Evolutionary conservation across 2,113 vertebrate genomes (phyloP), one percentile per base, ranked within the genome.

Genomic region (Chionis minor): DNA sequence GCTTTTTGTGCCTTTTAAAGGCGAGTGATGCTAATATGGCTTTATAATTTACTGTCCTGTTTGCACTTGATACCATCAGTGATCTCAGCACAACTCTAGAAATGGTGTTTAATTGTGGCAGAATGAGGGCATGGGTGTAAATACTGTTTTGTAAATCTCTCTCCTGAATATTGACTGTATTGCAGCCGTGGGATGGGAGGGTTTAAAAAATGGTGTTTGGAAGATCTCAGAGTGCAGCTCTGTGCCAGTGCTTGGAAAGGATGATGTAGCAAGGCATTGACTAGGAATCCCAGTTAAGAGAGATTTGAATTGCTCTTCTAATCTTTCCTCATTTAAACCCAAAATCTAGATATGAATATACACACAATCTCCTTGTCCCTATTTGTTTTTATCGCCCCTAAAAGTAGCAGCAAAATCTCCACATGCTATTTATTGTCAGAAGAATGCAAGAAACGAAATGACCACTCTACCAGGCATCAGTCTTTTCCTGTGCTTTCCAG

Each of bases 1-100:
- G 61, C 0, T 2, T 11, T 92, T 85, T 83, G 71, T 96, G 92
- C 92, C 92, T 95, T 95, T 93, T 95, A 94, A 89, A 91, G 86
- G 81, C 2, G 0, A 94, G 49, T 63, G n/a, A 30, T 87, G 74
- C 56, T 51, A 72, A 75, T 7, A 10, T 10, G 33, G 54, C 69
- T 78, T 92, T 78, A 78, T 88, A 69, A 97, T 96, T 96, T 92
- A 88, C 51, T 95, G 80, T 51, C 73, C 49, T 54, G 4, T 92
- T 96, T 90, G 49, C 78, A 74, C n/a, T 79, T 84, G 90, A 72
- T 95, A 88, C 58, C 61, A 91, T 96, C 90, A 73, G 28, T 86
- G 79, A 94, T 90, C 92, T 97, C 94, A 96, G 71, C 77, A 55
- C 58, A 77, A 12, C 69, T 88, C 84, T 86, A 70, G 62, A 89